Base-by-base conservation (phyloP, 1,140 invertebrate species). In the Drosophila simulans region DNA sequence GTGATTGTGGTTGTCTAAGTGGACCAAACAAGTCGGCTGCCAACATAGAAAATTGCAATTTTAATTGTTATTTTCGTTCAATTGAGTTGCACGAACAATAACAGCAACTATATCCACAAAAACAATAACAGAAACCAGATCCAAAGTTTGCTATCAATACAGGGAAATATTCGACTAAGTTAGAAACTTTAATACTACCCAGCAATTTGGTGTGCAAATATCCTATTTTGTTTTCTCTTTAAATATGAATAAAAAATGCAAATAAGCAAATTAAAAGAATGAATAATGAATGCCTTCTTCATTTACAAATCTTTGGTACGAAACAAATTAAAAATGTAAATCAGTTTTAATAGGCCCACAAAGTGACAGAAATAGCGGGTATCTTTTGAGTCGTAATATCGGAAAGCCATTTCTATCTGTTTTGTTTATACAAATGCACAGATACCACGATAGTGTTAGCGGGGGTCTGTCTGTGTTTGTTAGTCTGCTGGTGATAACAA, bases 401-500 rank as follows among this genome's bases (percentile, higher is more conserved):
- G 31, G 31, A 31, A 31, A 8, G 31, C 10, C 0, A 10, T 31
- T 12, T 2, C 0, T 31, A 4, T 48, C 20, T 79, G 31, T 71
- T 65, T 51, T 66, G 66, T 77, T 53, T 54, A 80, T 80, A 72
- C 55, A 55, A 63, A 72, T 77, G 54, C 60, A 49, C 27, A 73
- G 43, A 76, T 56, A 72, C 10, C 53, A 39, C 52, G 31, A 17
- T 34, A 48, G 66, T 59, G 39, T 66, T 42, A 20, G 40, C 57
- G 34, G 31, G 42, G 43, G 17, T 43, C 22, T 46, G 31, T 52
- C 27, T 62, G 39, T 48, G 17, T 60, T 35, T 62, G 49, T 59
- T 11, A 65, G 39, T 45, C 42, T 69, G 46, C 46, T 62, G 46
- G 66, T 68, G 83, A 88, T 88, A 89, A 89, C 76, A 88, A 83